These are phyloP conservation scores for Atta colombica DNA, from an alignment of 1,140 invertebrate species.

Conservation along the genomic window DNA sequence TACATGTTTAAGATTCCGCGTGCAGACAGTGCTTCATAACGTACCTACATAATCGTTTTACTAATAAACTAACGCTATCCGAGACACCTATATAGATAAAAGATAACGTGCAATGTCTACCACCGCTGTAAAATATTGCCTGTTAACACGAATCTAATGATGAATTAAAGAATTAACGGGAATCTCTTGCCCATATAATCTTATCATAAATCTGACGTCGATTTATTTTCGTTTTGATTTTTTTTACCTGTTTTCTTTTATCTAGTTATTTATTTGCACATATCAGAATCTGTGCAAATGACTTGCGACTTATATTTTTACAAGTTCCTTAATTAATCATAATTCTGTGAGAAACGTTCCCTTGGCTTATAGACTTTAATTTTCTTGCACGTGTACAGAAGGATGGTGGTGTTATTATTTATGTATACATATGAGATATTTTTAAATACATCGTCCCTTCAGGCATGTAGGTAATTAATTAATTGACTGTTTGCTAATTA, in stretches of 20 bases:
- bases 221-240: neutral
- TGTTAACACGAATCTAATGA: conserved; percentile 67
- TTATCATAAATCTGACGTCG: neutral
- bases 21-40: conserved; percentile 58
- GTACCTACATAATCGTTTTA: conserved; percentile 73
- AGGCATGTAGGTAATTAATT: conserved; percentile 38
- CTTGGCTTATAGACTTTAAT: conserved; percentile 41
- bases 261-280: conserved; percentile 2
- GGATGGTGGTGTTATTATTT: conserved; percentile 21
- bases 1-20: conserved; percentile 61
- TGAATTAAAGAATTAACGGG: conserved; percentile 56
- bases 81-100: conserved; percentile 69
- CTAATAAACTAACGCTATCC: conserved; percentile 71
- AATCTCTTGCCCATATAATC: conserved; percentile 12
- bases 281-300: conserved; percentile 11
- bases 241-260: neutral
- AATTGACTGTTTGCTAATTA: conserved; percentile 47
- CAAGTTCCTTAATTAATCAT: conserved; percentile 30
- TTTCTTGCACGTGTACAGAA: conserved; percentile 33
- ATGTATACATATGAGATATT: conserved; percentile 24
- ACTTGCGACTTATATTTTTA: neutral
- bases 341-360: conserved; percentile 49
- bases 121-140: conserved; percentile 64
- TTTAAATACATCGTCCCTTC: conserved; percentile 25
- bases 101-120: conserved; percentile 64